Evolutionary conservation across 2,797 vertebrate species (phyloP).

Genomic region (Chiloscyllium punctatum): DNA sequence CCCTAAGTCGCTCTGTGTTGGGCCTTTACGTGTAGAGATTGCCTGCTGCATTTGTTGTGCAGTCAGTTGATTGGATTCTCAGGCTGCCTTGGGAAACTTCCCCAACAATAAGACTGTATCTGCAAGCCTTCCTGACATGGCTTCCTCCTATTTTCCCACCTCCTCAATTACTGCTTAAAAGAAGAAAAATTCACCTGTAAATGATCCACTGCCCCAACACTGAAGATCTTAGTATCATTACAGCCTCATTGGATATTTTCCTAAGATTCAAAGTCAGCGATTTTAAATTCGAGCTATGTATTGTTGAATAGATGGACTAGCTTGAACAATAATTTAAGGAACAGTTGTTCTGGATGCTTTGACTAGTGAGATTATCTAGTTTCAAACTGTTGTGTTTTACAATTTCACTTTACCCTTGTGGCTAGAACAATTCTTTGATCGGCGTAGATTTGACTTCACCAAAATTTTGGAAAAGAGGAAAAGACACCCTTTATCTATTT

Average conservation of each 20-base stretch:
- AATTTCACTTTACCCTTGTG: background rate
- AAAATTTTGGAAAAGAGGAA: background rate
- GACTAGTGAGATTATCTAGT: background rate
- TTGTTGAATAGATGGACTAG: background rate
- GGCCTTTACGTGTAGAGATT: too few species aligned
- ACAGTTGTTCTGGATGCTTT: background rate
- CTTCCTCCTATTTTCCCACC: too few species aligned
- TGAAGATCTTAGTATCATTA: background rate
- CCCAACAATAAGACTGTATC: too few species aligned
- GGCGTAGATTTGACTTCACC: background rate
- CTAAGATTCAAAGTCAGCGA: background rate
- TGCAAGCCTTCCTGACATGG: too few species aligned
- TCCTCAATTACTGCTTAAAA: too few species aligned
- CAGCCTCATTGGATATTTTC: background rate
- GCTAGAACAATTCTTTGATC: background rate
- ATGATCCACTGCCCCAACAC: background rate
- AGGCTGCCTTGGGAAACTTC: background rate
- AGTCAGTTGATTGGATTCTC: background rate
- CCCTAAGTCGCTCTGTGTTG: too few species aligned
- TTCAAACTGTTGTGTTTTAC: background rate
- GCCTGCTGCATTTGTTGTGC: too few species aligned
- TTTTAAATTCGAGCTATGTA: background rate
- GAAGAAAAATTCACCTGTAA: too few species aligned
- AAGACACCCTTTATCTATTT: background rate
- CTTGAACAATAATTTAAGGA: background rate